phyloP scores from a whole-genome alignment of 2,888 invertebrate species.

The Chelonus formosanus region DNA sequence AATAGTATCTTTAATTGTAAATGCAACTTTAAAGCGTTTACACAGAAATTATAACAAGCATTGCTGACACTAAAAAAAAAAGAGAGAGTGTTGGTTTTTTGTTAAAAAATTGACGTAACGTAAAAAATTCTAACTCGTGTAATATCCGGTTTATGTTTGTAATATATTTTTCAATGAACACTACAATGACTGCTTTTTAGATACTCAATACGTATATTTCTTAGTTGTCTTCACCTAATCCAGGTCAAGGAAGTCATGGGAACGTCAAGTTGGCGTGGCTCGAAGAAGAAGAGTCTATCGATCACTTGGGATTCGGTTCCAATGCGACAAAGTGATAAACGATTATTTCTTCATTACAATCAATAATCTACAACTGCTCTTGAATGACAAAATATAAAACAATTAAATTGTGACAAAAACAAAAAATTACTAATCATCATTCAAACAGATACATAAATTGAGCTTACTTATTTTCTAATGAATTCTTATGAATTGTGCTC shows the following conservation, averaged over 20 bases:
- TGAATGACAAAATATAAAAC: too few relatives aligned
- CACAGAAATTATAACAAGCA: background rate
- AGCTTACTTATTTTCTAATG: too few relatives aligned
- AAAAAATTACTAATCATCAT: too few relatives aligned
- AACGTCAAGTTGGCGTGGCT: constrained; percentile 6
- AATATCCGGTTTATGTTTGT: constrained; percentile 5
- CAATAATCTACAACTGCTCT: background rate
- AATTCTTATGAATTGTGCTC: too few relatives aligned
- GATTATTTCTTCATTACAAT: constrained; percentile 2
- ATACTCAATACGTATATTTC: background rate
- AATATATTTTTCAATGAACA: background rate
- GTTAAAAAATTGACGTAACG: background rate
- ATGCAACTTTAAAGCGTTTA: background rate
- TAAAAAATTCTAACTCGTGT: background rate
- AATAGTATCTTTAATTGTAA: too few relatives aligned
- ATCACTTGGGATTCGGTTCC: constrained; percentile 24
- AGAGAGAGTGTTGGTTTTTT: too few relatives aligned
- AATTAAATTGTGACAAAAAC: too few relatives aligned
- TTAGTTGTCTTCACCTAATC: constrained; percentile 20
- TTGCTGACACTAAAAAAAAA: too few relatives aligned
- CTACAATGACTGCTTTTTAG: constrained; percentile 4
- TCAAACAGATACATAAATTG: too few relatives aligned
- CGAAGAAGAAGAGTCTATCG: constrained; percentile 21
- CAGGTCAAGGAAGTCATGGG: constrained; percentile 28
- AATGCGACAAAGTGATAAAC: constrained; percentile 3